phyloP scores from a whole-genome alignment of 2,113 vertebrate species.

The Oryzias javanicus region DNA sequence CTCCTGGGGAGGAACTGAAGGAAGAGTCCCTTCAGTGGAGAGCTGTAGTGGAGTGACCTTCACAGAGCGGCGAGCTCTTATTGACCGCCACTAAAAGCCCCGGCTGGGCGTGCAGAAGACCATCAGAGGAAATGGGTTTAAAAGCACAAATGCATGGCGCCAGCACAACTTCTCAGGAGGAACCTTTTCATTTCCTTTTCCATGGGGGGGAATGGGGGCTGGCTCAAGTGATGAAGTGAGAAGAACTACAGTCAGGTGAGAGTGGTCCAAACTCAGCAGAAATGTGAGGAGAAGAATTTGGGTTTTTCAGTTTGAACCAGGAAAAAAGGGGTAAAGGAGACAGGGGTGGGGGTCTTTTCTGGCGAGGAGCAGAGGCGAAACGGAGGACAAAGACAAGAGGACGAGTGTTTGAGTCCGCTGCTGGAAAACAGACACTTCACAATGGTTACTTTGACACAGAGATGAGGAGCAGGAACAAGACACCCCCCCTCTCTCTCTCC shows the following conservation, averaged over 20 bases:
- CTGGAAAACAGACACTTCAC: conserved; percentile 48
- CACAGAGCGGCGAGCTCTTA: conserved; percentile 44
- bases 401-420: conserved; percentile 50
- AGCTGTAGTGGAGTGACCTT: conserved; percentile 44
- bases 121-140: conserved; percentile 28
- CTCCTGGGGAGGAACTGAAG: background rate
- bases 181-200: too few relatives aligned
- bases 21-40: conserved; percentile 1
- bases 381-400: conserved; percentile 23
- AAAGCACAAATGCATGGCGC: conserved; percentile 5
- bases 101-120: conserved; percentile 26
- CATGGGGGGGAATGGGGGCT: background rate
- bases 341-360: conserved; percentile 26
- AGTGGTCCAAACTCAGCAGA: too few relatives aligned
- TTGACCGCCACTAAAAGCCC: conserved; percentile 55
- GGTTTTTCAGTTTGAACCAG: background rate
- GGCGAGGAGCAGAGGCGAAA: conserved; percentile 4
- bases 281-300: too few relatives aligned
- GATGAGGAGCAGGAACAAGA: conserved; percentile 3
- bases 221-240: background rate
- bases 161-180: background rate
- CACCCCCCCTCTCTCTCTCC: conserved; percentile 3
- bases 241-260: too few relatives aligned
- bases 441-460: conserved; percentile 39
- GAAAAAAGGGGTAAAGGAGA: conserved; percentile 31